Evolutionary conservation across 2,888 invertebrate genomes (phyloP), one percentile per base, ranked within the genome.

Genomic region (Timema cristinae): DNA sequence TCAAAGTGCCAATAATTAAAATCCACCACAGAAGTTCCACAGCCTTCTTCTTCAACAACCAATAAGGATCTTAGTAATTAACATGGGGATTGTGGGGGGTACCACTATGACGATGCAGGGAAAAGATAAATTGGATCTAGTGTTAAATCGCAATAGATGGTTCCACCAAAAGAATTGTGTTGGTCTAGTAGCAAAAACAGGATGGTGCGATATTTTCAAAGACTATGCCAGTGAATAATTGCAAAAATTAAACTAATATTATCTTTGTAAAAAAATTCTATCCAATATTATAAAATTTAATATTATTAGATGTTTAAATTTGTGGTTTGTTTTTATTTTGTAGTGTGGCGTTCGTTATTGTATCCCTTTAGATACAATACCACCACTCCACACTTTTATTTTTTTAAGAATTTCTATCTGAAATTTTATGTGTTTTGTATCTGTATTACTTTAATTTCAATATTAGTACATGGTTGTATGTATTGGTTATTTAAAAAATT

Each of bases 221-320:
- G 63, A 63, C 63, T 32, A 63, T 63, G 63, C 16, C 63, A 63
- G 63, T 47, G 63, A 63, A 32, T 63, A 63, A 32, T 11, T 47
- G 9, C 63, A 8, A 8, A 13, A 9, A 10, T 13, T 13, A 6
- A 32, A 7, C 32, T 5, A 13, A 32, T 63, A 13, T 9, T 32
- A 32, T 47, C 7, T 9, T 6, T 32, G 32, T 32, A 1, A 2
- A 4, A 1, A 32, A 32, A 32, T 32, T 32, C n/a, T n/a, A n/a
- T n/a, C n/a, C n/a, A n/a, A n/a, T n/a, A n/a, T n/a, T n/a, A n/a
- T n/a, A n/a, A n/a, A n/a, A n/a, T n/a, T n/a, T n/a, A n/a, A n/a
- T n/a, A n/a, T n/a, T n/a, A n/a, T n/a, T n/a, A n/a, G n/a, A n/a
- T n/a, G n/a, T n/a, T n/a, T n/a, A n/a, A n/a, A n/a, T n/a, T n/a